Conservation (phyloP, 2,797 vertebrate species). For the Menidia menidia region DNA sequence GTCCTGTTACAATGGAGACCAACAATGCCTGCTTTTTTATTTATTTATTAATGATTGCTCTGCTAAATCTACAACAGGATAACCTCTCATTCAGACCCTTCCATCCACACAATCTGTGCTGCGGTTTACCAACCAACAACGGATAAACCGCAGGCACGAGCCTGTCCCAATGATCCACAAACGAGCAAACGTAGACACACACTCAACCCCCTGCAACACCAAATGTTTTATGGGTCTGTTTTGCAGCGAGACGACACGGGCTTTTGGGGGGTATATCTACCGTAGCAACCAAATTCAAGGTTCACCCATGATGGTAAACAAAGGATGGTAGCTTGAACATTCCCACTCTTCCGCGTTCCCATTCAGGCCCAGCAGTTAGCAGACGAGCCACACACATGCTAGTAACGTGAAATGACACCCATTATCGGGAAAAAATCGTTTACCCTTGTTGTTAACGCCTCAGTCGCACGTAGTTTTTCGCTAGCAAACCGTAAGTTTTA, state of each 20-base stretch:
- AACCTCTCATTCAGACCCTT: constrained; percentile 29
- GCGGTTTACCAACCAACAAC: constrained; percentile 63
- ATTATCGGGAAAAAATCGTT: constrained; percentile 17
- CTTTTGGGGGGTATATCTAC: constrained; percentile 10
- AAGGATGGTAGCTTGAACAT: constrained; percentile 64
- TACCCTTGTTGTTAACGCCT: constrained; percentile 51
- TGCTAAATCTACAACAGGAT: constrained; percentile 2
- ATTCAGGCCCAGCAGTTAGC: constrained; percentile 50
- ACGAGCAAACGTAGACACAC: constrained; percentile 21
- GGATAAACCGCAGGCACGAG: constrained; percentile 48
- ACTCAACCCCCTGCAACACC: constrained; percentile 45
- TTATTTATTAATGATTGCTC: background rate
- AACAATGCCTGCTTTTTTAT: constrained; percentile 3
- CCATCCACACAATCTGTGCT: constrained; percentile 34
- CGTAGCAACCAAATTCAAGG: constrained; percentile 51
- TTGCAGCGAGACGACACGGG: background rate
- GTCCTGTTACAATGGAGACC: background rate
- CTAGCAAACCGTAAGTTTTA: constrained; percentile 24
- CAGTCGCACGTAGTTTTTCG: constrained; percentile 33
- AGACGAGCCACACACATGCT: constrained; percentile 19
- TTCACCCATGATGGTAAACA: constrained; percentile 76
- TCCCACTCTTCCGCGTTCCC: constrained; percentile 77
- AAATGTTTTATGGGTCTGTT: background rate
- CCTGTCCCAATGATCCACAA: constrained; percentile 26
- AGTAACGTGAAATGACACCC: background rate